These are phyloP conservation scores for Polylopha cassiicola DNA, from an alignment of 2,888 invertebrate species.

Conservation along the genomic window DNA sequence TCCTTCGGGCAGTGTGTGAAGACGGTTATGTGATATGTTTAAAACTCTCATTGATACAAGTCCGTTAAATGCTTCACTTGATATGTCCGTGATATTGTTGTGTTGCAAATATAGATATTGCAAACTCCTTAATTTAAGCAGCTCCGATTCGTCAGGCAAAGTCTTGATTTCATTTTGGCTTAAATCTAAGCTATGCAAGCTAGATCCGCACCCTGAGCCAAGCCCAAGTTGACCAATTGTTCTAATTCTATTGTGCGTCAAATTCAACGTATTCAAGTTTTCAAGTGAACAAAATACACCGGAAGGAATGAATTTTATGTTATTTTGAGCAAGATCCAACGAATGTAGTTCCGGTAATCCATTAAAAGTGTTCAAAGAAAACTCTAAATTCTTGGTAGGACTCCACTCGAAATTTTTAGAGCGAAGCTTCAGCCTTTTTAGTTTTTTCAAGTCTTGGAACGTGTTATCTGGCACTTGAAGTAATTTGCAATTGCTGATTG, in stretches of 20 bases:
- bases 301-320: conserved; percentile 87
- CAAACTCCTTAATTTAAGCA: conserved; percentile 85
- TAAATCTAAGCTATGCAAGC: conserved; percentile 86
- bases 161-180: conserved; percentile 87
- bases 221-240: conserved; percentile 87
- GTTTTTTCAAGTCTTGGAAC: conserved; percentile 87
- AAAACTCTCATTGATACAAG: conserved; percentile 87
- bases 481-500: conserved; percentile 88
- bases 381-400: conserved; percentile 84
- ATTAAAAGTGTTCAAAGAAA: conserved; percentile 83
- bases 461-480: conserved; percentile 85
- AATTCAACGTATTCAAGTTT: conserved; percentile 88
- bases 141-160: conserved; percentile 84
- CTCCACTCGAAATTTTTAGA: conserved; percentile 90
- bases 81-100: conserved; percentile 88
- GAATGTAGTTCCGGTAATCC: conserved; percentile 88
- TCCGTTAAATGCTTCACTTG: conserved; percentile 87
- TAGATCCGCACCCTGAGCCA: conserved; percentile 79
- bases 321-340: conserved; percentile 89
- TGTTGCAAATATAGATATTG: conserved; percentile 88
- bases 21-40: conserved; percentile 90
- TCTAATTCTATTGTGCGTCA: conserved; percentile 89
- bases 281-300: conserved; percentile 87
- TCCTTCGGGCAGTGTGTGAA: conserved; percentile 88
- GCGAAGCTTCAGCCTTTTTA: conserved; percentile 86